Base-by-base conservation (phyloP, 1,140 invertebrate species). In the Microplitis demolitor region DNA sequence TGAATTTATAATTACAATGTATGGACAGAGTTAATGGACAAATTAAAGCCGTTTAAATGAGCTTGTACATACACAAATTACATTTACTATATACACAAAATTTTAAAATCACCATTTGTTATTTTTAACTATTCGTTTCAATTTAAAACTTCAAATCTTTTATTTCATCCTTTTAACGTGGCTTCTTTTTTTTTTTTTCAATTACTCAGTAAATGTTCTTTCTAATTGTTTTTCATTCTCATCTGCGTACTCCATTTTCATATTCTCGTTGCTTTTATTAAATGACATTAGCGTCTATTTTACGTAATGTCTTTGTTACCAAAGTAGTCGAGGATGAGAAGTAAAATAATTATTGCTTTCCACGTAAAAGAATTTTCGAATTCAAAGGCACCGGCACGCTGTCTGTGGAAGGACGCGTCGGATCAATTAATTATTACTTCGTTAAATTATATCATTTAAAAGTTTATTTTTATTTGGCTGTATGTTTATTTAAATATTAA, bases 331-430 rank as follows among this genome's bases (percentile, higher is more conserved):
- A n/a, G n/a, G 69, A 61, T 39, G 61, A 76, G 70, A 63, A 51
- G 72, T 67, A 76, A 31, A 72, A 75, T 70, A 73, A 63, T 76
- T 74, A 76, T 74, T 76, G 72, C 75, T 71, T 71, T 70, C 66
- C 67, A 74, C 70, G 66, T 74, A 71, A 77, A 80, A 76, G 74
- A 74, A 78, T 81, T 78, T 63, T 45, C 73, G 61, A 69, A 77
- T 79, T 81, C 74, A 76, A 83, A 83, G 82, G 82, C 82, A 83
- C 82, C 80, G 79, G 74, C 78, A 79, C 78, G 73, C 74, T 78
- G 73, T 75, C 72, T 45, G 6, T 61, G 74, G 73, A 77, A 79
- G 76, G 64, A 74, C 62, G 56, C 66, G 54, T 70, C 39, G 54
- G 31, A 74, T 70, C 39, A 53, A 74, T 62, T 72, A 24, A 61